These are phyloP conservation scores for Drosophila paulistorum DNA, from an alignment of 1,140 invertebrate species.

Conservation along the genomic window DNA sequence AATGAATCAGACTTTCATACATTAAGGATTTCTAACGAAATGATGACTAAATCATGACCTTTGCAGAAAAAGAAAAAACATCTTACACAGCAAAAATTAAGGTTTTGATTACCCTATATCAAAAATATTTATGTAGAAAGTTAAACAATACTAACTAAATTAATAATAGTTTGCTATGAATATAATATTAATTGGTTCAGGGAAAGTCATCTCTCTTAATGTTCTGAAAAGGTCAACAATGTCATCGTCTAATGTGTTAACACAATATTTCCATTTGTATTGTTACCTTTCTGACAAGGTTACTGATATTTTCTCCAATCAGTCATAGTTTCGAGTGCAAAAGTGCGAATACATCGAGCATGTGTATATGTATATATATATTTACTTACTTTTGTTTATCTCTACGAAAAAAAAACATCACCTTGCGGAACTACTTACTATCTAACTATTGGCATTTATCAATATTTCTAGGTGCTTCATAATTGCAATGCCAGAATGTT, in stretches of 20 bases:
- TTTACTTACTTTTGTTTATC: constrained; percentile 53
- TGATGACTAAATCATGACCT: background rate
- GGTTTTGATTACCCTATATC: no score
- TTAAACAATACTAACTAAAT: background rate
- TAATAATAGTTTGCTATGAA: no score
- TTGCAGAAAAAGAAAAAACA: background rate
- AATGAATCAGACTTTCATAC: background rate
- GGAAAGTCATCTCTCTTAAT: constrained; percentile 27
- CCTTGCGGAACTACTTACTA: constrained; percentile 63
- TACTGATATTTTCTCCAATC: constrained; percentile 72
- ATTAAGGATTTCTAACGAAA: background rate
- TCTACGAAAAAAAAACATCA: constrained; percentile 23
- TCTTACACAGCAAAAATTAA: background rate
- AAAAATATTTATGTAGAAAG: background rate
- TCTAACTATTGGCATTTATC: constrained; percentile 60
- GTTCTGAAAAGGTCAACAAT: constrained; percentile 9
- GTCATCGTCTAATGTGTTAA: constrained; percentile 32
- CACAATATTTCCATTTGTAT: constrained; percentile 65
- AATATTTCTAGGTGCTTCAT: constrained; percentile 37
- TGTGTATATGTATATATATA: background rate
- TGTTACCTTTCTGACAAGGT: constrained; percentile 54
- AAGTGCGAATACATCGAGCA: background rate
- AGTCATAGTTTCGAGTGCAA: constrained; percentile 43
- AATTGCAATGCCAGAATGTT: constrained; percentile 39
- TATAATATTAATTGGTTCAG: background rate